Conservation (phyloP, 2,888 invertebrate genomes). For the Orthosia cruda region DNA sequence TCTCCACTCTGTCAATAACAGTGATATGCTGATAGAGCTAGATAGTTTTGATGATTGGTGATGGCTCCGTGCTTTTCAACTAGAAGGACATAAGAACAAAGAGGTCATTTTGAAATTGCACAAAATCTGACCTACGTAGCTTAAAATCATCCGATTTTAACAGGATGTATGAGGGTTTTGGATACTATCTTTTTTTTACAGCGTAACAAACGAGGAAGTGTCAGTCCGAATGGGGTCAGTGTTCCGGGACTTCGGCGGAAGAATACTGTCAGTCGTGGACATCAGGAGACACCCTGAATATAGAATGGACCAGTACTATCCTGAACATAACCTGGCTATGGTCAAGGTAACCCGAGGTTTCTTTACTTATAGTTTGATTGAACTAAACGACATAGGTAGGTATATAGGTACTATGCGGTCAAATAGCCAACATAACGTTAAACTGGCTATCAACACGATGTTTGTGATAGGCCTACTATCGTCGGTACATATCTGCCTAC, state of each 20-base stretch:
- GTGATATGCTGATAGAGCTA: background rate
- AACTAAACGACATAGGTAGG: too few relatives aligned
- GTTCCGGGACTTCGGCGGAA: constrained; percentile 87
- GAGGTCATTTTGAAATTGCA: background rate
- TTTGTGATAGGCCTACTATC: too few relatives aligned
- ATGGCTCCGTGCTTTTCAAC: background rate
- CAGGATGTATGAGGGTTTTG: too few relatives aligned
- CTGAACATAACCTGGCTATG: constrained; percentile 88
- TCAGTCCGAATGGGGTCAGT: constrained; percentile 86
- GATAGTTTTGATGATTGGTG: background rate
- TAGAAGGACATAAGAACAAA: background rate
- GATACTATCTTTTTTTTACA: constrained; percentile 56
- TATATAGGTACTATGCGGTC: background rate
- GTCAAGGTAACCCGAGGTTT: constrained; percentile 78
- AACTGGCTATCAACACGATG: background rate
- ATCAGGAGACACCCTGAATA: constrained; percentile 86
- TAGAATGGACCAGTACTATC: constrained; percentile 87
- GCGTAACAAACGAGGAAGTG: constrained; percentile 86
- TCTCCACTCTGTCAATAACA: background rate
- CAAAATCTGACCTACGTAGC: too few relatives aligned
- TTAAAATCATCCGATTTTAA: too few relatives aligned
- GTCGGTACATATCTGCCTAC: too few relatives aligned
- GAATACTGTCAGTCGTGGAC: constrained; percentile 80
- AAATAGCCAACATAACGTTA: background rate
- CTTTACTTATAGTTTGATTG: background rate